phyloP scores from a whole-genome alignment of 2,797 vertebrate genomes.

The Bothrops alternatus region DNA sequence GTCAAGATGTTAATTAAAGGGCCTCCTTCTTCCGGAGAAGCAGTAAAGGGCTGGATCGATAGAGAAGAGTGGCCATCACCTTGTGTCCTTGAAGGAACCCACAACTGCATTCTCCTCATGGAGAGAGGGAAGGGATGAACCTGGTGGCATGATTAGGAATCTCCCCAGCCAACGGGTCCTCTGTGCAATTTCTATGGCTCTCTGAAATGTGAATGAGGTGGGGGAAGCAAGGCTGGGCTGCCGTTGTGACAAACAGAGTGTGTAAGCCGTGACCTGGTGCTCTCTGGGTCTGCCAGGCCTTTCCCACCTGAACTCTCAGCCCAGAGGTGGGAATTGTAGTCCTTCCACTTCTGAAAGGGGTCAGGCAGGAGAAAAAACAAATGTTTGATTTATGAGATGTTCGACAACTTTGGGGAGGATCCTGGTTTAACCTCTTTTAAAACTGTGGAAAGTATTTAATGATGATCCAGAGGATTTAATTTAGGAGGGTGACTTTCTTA shows the following conservation, averaged over 20 bases:
- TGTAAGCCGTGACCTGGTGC: background rate
- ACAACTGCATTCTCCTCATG: conserved; percentile 4
- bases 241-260: background rate
- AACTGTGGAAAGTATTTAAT: background rate
- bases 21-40: background rate
- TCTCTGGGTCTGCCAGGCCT: background rate
- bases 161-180: background rate
- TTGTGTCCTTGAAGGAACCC: conserved; percentile 29
- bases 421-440: background rate
- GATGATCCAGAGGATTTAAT: background rate
- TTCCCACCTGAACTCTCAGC: background rate
- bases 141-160: background rate
- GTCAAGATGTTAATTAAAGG: background rate
- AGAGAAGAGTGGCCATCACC: background rate
- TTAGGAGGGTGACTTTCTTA: background rate
- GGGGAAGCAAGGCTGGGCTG: background rate
- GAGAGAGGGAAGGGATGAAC: background rate
- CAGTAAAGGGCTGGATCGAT: background rate
- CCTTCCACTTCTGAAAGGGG: background rate
- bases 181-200: background rate
- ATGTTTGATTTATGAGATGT: background rate
- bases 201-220: background rate
- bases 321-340: background rate
- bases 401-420: background rate
- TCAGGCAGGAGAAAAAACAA: background rate